Evolutionary conservation across 2,888 invertebrate genomes (phyloP).

Genomic region (Liposcelis brunnea): DNA sequence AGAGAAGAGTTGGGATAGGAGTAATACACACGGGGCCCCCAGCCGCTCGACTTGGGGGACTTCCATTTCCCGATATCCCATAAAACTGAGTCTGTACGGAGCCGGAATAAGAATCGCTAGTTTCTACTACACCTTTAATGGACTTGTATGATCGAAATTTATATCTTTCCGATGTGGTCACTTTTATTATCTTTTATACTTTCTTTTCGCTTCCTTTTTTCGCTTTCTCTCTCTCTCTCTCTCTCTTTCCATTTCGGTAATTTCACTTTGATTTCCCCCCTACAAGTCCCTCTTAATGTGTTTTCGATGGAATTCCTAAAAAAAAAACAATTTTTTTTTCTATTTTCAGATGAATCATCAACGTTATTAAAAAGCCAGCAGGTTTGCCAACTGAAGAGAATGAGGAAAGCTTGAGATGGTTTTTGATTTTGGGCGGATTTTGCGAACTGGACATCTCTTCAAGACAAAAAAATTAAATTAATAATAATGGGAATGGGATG

Average conservation of each 20-base stretch:
- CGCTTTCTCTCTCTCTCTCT: constrained; percentile 6
- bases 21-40: too few species aligned
- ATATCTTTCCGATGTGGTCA: constrained; percentile 15
- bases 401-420: not conserved
- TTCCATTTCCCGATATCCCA: not conserved
- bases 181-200: constrained; percentile 10
- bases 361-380: too few species aligned
- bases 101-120: not conserved
- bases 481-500: too few species aligned
- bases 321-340: too few species aligned
- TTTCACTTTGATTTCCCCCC: constrained; percentile 9
- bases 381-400: too few species aligned
- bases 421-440: not conserved
- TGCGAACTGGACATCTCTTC: too few species aligned
- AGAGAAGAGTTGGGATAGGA: constrained; percentile 1
- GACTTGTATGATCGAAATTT: constrained; percentile 8
- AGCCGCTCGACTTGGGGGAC: not conserved
- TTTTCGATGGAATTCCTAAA: too few species aligned
- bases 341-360: too few species aligned
- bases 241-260: constrained; percentile 7
- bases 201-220: not conserved
- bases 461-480: too few species aligned
- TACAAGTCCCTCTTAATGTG: not conserved
- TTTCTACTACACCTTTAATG: constrained; percentile 2
- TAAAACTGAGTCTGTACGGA: constrained; percentile 1